Conservation (phyloP, 2,888 invertebrate genomes). For the Amphipyra tragopoginis region DNA sequence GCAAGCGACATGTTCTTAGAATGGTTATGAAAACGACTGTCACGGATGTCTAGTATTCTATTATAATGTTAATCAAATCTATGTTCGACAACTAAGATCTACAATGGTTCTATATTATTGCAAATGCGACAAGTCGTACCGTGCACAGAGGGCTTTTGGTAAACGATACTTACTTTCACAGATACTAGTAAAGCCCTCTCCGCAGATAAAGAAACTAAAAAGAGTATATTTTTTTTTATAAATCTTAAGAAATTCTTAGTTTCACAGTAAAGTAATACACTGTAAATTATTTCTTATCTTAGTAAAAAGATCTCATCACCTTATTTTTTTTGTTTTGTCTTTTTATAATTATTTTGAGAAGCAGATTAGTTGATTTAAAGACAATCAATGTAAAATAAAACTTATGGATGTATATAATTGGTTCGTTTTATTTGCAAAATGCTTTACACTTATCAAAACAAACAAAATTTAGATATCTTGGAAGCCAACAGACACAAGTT, state of each 20-base stretch:
- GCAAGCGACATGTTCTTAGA: constrained; percentile 39
- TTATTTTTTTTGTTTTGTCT: constrained; percentile 90
- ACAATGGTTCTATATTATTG: constrained; percentile 20
- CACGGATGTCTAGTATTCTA: constrained; percentile 57
- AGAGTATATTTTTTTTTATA: constrained; percentile 74
- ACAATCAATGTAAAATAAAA: constrained; percentile 90
- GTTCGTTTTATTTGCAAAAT: constrained; percentile 73
- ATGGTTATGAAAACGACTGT: constrained; percentile 46
- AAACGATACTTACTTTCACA: constrained; percentile 30
- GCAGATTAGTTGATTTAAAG: constrained; percentile 90
- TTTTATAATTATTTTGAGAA: constrained; percentile 89
- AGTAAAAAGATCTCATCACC: constrained; percentile 90
- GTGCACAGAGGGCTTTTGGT: constrained; percentile 35
- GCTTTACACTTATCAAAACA: background rate
- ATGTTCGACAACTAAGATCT: constrained; percentile 37
- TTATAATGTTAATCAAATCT: constrained; percentile 50
- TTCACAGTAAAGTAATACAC: constrained; percentile 85
- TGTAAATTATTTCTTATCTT: constrained; percentile 89
- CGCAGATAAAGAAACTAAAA: constrained; percentile 63
- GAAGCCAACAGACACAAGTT: background rate
- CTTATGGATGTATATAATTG: constrained; percentile 89
- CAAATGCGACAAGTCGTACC: constrained; percentile 35
- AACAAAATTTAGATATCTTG: background rate
- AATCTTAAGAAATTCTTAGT: constrained; percentile 86
- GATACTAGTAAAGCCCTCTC: constrained; percentile 75